These are phyloP conservation scores for Emydoidea blandingii DNA, from an alignment of 2,797 vertebrate genomes.

Conservation along the genomic window DNA sequence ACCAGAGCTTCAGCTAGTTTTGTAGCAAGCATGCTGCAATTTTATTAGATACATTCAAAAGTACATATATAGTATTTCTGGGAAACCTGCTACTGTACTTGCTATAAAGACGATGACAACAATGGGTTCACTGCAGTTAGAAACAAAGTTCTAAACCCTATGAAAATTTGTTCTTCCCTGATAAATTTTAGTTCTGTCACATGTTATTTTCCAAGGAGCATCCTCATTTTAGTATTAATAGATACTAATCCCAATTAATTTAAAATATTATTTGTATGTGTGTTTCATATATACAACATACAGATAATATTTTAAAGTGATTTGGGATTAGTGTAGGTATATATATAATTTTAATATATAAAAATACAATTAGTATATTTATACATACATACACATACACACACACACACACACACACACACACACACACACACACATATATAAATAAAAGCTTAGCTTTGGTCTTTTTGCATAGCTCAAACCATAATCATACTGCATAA, in stretches of 20 bases:
- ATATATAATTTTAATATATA: too few relatives aligned
- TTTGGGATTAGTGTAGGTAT: neutral
- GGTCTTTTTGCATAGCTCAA: constrained; percentile 1
- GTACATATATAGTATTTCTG: constrained; percentile 15
- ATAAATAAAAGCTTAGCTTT: neutral
- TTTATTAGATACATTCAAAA: constrained; percentile 47
- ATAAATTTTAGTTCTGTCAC: constrained; percentile 44
- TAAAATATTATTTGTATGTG: neutral
- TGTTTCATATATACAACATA: neutral
- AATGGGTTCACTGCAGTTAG: constrained; percentile 44
- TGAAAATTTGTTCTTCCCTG: constrained; percentile 37
- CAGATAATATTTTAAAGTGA: neutral
- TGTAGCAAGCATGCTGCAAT: constrained; percentile 42
- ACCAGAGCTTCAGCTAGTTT: constrained; percentile 25
- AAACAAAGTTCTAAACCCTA: constrained; percentile 50
- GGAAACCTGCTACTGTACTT: constrained; percentile 56
- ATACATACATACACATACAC: too few relatives aligned
- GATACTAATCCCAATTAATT: neutral
- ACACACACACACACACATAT: too few relatives aligned
- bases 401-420: too few relatives aligned
- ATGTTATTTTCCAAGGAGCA: constrained; percentile 31
- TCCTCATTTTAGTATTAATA: constrained; percentile 13
- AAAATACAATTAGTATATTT: too few relatives aligned
- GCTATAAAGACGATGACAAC: constrained; percentile 35
- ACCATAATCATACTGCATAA: neutral